These are phyloP conservation scores for Taxidea taxus DNA, from an alignment of 2,113 vertebrate genomes.

Conservation along the genomic window DNA sequence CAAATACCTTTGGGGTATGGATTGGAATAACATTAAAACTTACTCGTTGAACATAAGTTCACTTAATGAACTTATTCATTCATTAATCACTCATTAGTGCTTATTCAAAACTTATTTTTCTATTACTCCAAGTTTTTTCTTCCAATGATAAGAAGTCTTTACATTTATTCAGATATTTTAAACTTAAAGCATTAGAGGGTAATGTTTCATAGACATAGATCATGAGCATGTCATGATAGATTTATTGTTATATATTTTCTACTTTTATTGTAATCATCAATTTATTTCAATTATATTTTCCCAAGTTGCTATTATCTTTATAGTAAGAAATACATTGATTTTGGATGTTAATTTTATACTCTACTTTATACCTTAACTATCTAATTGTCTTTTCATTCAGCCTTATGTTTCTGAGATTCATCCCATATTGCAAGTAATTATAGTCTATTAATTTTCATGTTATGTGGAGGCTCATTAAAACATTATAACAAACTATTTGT, in stretches of 20 bases:
- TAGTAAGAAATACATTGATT: not conserved
- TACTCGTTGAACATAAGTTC: not conserved
- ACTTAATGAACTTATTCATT: not conserved
- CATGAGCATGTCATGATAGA: not conserved
- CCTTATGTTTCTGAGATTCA: not conserved
- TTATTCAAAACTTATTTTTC: not conserved
- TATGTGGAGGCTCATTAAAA: not conserved
- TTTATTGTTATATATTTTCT: not conserved
- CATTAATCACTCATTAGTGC: not conserved
- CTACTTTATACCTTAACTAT: not conserved
- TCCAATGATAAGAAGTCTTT: not conserved
- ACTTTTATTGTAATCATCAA: not conserved
- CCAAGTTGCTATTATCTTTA: not conserved
- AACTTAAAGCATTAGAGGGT: not conserved
- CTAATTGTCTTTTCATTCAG: not conserved
- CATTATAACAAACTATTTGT: not conserved
- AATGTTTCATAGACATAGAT: not conserved
- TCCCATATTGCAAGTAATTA: not conserved
- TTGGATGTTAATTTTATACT: not conserved
- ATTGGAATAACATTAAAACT: not conserved
- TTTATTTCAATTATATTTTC: not conserved
- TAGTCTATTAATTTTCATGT: not conserved
- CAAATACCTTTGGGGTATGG: not conserved
- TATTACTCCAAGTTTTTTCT: not conserved
- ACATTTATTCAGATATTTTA: not conserved